Evolutionary conservation across 2,113 vertebrate species (phyloP), one percentile per base, ranked within the genome.

Genomic region (Tachysurus vachellii): DNA sequence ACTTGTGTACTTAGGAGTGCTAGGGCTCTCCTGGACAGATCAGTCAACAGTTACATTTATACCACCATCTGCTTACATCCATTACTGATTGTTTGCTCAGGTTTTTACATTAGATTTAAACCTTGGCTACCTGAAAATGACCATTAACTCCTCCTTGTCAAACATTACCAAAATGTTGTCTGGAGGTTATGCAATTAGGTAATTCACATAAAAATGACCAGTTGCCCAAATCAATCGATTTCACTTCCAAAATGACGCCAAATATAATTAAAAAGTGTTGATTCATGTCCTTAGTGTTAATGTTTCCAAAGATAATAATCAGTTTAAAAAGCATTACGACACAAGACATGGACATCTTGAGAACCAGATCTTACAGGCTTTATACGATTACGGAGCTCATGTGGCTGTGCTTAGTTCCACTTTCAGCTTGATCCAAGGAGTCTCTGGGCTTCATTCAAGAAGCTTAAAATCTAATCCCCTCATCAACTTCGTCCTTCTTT

Each of bases 31-130:
- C 7, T 11, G 88, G 68, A 91, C 70, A 11, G 64, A 50, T 16
- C 57, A 70, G 88, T 91, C 94, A 94, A 94, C 92, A 92, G 86
- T n/a, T 3, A 44, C 1, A 87, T 88, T 82, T 31, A 77, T 61
- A n/a, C 47, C 44, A 59, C 94, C 95, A 95, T 93, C 93, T 95
- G 94, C 81, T 92, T 89, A 77, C 59, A 84, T 88, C 89, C 83
- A 85, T 89, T 87, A 47, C 11, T 21, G 70, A 86, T 83, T 93
- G 92, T 94, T 94, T 95, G 91, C 50, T 88, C 88, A 92, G 86
- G 50, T 73, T 66, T 17, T 57, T 86, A 84, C 87, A 85, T 90
- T 19, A 53, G 68, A 4, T 50, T 68, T 71, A 64, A 42, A 36
- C 6, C 82, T 42, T 26, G 14, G 68, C 59, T 53, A 68, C 50